These are phyloP conservation scores for Mustela erminea DNA, from an alignment of 2,797 vertebrate species.

Conservation along the genomic window DNA sequence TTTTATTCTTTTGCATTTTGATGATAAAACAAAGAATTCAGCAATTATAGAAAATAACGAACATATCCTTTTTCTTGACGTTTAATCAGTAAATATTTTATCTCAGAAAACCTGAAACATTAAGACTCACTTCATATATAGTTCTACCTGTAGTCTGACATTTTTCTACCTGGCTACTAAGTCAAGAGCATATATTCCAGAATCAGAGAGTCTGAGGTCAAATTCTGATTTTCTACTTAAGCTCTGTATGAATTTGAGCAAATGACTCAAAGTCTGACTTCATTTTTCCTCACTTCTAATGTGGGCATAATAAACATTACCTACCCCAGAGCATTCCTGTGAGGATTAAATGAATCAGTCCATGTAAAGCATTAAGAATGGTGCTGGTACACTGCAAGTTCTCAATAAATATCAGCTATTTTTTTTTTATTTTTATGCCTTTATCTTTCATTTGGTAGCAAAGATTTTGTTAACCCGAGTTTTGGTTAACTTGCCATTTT, in stretches of 20 bases:
- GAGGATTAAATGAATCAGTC: not conserved
- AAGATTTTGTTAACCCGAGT: not conserved
- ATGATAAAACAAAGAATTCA: conserved; percentile 52
- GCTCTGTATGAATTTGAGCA: not conserved
- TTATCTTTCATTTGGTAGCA: conserved; percentile 11
- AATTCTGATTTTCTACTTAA: conserved; percentile 2
- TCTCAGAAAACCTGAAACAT: not conserved
- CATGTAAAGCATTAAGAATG: not conserved
- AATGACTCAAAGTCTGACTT: not conserved
- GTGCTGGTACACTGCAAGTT: not conserved
- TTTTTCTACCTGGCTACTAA: not conserved
- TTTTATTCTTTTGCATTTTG: conserved; percentile 36
- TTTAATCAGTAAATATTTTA: conserved; percentile 32
- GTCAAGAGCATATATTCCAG: not conserved
- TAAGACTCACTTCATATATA: not conserved
- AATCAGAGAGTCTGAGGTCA: not conserved
- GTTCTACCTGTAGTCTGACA: not conserved
- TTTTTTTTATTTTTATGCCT: not conserved
- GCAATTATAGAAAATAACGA: not conserved
- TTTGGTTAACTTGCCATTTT: conserved; percentile 34
- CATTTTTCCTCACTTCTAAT: not conserved
- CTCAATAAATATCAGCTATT: not conserved
- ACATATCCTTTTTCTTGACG: not conserved
- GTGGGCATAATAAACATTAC: not conserved
- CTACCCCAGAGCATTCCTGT: not conserved